Percentiles rank a stretch among this genome's conserved stretches.
These are phyloP conservation scores for Falco peregrinus DNA, from an alignment of 2,797 vertebrate genomes.

Conservation along the genomic window DNA sequence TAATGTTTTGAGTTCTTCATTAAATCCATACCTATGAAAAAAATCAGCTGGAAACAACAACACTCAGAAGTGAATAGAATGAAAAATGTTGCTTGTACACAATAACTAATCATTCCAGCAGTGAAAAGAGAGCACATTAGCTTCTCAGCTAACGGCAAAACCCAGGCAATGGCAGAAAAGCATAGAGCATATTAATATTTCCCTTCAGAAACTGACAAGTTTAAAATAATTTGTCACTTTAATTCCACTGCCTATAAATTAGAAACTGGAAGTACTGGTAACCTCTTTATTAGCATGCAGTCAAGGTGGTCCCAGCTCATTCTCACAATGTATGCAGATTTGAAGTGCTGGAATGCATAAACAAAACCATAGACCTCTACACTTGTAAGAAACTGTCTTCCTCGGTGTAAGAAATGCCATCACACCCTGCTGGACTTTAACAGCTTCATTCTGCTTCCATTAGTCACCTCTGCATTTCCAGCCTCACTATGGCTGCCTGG, in stretches of 20 bases:
- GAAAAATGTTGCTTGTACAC: background rate
- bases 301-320: background rate
- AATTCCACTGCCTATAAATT: background rate
- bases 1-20: background rate
- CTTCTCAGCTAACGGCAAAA: background rate
- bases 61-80: background rate
- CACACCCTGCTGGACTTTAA: fast-evolving
- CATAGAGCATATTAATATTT: background rate
- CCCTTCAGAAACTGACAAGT: background rate
- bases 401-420: background rate
- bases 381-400: background rate
- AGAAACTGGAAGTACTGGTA: background rate
- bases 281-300: background rate
- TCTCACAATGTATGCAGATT: background rate
- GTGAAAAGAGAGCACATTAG: background rate
- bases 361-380: background rate
- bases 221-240: background rate
- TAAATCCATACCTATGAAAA: background rate
- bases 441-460: background rate
- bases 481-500: background rate
- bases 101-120: background rate
- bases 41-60: background rate
- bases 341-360: background rate
- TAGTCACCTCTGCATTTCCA: background rate
- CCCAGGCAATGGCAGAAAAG: background rate